phyloP scores from a whole-genome alignment of 2,113 vertebrate genomes.

The Pampusana beccarii region DNA sequence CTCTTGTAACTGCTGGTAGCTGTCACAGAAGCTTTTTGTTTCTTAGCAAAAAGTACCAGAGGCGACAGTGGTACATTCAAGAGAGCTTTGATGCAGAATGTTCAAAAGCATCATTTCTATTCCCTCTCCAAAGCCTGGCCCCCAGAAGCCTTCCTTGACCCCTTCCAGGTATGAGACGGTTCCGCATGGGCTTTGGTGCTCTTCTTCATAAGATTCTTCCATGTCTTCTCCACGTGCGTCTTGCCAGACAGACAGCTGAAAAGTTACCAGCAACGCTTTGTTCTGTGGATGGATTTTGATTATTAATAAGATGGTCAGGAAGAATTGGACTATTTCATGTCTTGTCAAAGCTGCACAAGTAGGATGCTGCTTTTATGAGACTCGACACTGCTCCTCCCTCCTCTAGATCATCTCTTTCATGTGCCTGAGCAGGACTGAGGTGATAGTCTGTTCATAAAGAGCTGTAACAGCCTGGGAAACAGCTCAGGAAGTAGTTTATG shows the following conservation, averaged over 20 bases:
- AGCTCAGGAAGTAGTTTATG: neutral
- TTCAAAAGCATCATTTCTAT: constrained; percentile 36
- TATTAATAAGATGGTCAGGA: neutral
- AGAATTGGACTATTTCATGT: neutral
- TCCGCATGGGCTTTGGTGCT: neutral
- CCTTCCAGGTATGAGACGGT: neutral
- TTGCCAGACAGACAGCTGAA: neutral
- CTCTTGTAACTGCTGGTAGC: neutral
- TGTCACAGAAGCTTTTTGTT: constrained; percentile 17
- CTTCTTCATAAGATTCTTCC: neutral
- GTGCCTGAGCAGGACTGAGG: neutral
- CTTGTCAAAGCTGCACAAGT: constrained; percentile 3
- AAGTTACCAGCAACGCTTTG: neutral
- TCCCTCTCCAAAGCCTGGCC: neutral
- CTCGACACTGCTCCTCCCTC: neutral
- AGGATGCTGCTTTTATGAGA: constrained; percentile 30
- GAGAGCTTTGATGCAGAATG: constrained; percentile 36
- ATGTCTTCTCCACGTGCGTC: neutral
- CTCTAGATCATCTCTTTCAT: constrained; percentile 8
- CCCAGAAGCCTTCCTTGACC: constrained; percentile 1
- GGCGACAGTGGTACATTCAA: neutral
- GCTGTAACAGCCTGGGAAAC: neutral
- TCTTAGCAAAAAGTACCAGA: neutral
- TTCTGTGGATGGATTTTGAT: neutral
- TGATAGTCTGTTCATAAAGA: neutral